These are phyloP conservation scores for Lobophora halterata DNA, from an alignment of 2,888 invertebrate species.

Conservation along the genomic window DNA sequence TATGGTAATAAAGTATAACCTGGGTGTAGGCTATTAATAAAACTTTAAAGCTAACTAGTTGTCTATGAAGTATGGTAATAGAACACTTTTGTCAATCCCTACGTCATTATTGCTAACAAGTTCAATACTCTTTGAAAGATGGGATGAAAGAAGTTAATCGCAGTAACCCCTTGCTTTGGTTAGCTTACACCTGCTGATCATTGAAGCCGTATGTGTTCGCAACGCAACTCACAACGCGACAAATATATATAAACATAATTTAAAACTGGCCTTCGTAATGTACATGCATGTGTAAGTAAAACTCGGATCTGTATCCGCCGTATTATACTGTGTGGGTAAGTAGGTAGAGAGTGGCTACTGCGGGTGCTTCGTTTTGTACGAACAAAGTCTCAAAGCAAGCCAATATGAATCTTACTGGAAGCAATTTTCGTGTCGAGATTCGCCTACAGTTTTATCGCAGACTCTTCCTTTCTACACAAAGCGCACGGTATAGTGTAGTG, in stretches of 20 bases:
- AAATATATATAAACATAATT: conserved; percentile 65
- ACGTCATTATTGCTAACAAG: too few species aligned
- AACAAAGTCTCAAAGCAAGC: conserved; percentile 63
- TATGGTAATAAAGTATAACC: too few species aligned
- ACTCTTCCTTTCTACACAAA: conserved; percentile 65
- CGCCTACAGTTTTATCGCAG: conserved; percentile 45
- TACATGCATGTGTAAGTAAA: conserved; percentile 66
- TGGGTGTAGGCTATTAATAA: too few species aligned
- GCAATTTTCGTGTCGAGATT: conserved; percentile 59
- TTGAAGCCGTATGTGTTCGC: conserved; percentile 78
- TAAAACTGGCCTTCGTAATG: conserved; percentile 72
- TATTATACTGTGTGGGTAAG: conserved; percentile 76
- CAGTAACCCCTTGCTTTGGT: conserved; percentile 78
- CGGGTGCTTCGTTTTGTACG: conserved; percentile 69
- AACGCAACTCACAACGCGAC: conserved; percentile 63
- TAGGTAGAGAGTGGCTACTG: conserved; percentile 74
- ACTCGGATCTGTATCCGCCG: conserved; percentile 79
- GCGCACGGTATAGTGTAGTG: conserved; percentile 60
- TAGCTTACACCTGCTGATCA: conserved; percentile 80
- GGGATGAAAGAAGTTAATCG: conserved; percentile 80
- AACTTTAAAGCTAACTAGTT: too few species aligned
- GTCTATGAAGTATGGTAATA: too few species aligned
- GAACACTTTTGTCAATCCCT: too few species aligned
- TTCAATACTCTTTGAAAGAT: conserved; percentile 80
- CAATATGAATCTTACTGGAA: conserved; percentile 70